These are phyloP conservation scores for Drosophila suzukii DNA, from an alignment of 1,140 invertebrate species.

Conservation along the genomic window DNA sequence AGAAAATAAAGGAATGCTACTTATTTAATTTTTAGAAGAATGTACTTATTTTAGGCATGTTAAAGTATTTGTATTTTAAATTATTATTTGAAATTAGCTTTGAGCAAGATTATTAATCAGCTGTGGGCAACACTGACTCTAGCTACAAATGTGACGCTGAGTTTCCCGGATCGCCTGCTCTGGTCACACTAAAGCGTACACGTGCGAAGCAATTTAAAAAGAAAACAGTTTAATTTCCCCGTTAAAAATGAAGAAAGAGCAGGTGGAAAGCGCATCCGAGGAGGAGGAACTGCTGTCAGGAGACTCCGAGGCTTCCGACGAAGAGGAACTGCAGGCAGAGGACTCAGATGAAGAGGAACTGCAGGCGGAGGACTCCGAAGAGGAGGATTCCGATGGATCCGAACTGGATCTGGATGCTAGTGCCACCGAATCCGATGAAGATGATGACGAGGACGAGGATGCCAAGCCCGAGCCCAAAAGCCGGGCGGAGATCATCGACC, in stretches of 20 bases:
- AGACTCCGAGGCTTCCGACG: slow-evolving; percentile 13
- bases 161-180: not conserved
- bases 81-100: not conserved
- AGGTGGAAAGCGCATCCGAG: slow-evolving; percentile 21
- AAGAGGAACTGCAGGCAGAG: slow-evolving; percentile 18
- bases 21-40: not conserved
- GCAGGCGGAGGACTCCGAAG: slow-evolving; percentile 20
- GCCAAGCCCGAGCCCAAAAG: slow-evolving; percentile 1
- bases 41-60: no score
- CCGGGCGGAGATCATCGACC: slow-evolving; percentile 52
- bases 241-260: slow-evolving; percentile 57
- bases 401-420: slow-evolving; percentile 62
- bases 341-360: slow-evolving; percentile 29
- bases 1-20: no score
- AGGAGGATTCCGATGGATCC: slow-evolving; percentile 27
- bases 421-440: slow-evolving; percentile 70
- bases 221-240: slow-evolving; percentile 6
- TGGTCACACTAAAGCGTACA: slow-evolving; percentile 12
- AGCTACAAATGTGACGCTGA: not conserved
- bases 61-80: no score
- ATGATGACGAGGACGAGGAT: slow-evolving; percentile 40
- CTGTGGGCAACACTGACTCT: not conserved
- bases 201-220: slow-evolving; percentile 19
- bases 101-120: not conserved
- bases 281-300: slow-evolving; percentile 35